A percentile compares a stretch with the other conserved stretches of the same genome.
Evolutionary conservation across 1,140 invertebrate species (phyloP).

Genomic region (Microvelia longipes): DNA sequence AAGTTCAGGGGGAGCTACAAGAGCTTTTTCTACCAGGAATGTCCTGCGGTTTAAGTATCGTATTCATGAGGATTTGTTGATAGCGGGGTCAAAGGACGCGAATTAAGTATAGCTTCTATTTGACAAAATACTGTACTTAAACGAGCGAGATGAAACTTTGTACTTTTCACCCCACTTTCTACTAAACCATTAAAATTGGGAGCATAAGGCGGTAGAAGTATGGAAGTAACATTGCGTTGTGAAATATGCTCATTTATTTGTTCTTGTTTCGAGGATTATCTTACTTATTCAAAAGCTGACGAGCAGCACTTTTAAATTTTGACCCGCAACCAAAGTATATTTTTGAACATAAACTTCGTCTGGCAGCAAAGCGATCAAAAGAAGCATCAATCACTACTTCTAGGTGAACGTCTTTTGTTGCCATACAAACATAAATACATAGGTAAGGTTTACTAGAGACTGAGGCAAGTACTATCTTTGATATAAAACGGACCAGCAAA

Average conservation of each 20-base stretch:
- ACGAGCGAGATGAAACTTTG: not conserved
- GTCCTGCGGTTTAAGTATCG: slow-evolving; percentile 1
- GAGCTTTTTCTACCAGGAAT: not conserved
- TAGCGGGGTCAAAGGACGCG: slow-evolving; percentile 16
- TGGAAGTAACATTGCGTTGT: not conserved
- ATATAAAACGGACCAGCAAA: not conserved
- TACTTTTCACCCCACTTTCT: not conserved
- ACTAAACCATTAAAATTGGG: slow-evolving; percentile 6
- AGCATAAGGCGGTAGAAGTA: not conserved
- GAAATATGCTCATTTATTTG: not conserved
- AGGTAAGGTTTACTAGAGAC: slow-evolving; percentile 25
- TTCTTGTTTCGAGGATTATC: not conserved
- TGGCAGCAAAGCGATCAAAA: slow-evolving; percentile 19
- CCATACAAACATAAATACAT: slow-evolving; percentile 22
- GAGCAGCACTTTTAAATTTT: slow-evolving; percentile 21
- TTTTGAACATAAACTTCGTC: slow-evolving; percentile 1
- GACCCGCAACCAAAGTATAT: slow-evolving; percentile 24
- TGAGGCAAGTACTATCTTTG: not conserved
- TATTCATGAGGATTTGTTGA: slow-evolving; percentile 5
- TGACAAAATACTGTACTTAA: slow-evolving; percentile 20
- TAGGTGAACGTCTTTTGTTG: slow-evolving; percentile 22
- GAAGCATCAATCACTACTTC: slow-evolving; percentile 20
- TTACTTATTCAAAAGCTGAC: slow-evolving; percentile 2
- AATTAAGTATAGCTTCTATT: slow-evolving; percentile 25
- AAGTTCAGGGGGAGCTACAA: slow-evolving; percentile 18